phyloP scores from a whole-genome alignment of 2,888 invertebrate species.

The Chromoteleia sp. region DNA sequence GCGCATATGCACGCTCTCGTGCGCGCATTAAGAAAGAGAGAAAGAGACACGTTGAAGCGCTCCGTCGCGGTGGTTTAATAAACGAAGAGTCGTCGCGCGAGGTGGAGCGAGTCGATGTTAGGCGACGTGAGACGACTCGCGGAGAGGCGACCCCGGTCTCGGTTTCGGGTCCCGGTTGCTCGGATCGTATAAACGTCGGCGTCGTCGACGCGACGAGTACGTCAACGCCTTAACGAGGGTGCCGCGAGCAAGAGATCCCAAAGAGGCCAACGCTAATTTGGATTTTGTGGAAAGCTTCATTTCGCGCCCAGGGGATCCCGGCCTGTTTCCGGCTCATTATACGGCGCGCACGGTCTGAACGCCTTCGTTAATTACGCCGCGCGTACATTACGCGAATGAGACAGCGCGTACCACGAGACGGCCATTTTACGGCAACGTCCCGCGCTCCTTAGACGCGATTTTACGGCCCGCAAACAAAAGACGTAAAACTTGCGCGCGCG shows the following conservation, averaged over 20 bases:
- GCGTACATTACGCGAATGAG: constrained; percentile 78
- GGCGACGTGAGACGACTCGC: constrained; percentile 7
- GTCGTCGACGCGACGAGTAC: constrained; percentile 70
- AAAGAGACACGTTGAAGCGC: too few species aligned
- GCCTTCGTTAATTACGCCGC: constrained; percentile 81
- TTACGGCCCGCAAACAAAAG: constrained; percentile 52
- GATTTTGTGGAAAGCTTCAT: constrained; percentile 76
- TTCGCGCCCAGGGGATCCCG: constrained; percentile 68
- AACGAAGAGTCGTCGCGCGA: constrained; percentile 1
- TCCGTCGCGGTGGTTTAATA: constrained; percentile 31
- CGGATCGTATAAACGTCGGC: constrained; percentile 59
- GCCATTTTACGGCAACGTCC: constrained; percentile 55
- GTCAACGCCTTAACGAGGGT: constrained; percentile 78
- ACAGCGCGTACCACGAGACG: constrained; percentile 66
- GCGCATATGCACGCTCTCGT: too few species aligned
- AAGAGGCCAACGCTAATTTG: constrained; percentile 76
- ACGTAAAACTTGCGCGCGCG: constrained; percentile 27
- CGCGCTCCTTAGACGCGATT: constrained; percentile 60
- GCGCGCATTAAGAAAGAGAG: too few species aligned
- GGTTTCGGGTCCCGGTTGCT: constrained; percentile 37
- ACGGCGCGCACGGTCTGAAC: constrained; percentile 76
- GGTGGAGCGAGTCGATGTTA: constrained; percentile 16
- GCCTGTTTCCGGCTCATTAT: constrained; percentile 79
- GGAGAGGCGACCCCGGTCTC: not conserved
- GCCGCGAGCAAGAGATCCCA: constrained; percentile 64